Conservation (phyloP, 2,888 invertebrate genomes). For the Thelaira solivaga region DNA sequence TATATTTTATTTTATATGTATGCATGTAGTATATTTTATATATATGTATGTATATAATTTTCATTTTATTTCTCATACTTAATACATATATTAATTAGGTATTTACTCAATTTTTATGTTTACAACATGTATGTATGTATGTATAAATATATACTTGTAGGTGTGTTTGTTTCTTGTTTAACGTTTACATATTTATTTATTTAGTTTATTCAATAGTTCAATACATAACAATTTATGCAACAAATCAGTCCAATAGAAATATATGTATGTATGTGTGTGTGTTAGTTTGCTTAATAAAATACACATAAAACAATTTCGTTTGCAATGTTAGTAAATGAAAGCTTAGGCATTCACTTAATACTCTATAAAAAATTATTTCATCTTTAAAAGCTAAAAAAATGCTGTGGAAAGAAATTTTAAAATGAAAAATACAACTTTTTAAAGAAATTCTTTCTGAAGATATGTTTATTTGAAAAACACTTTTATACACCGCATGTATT, state of each 20-base stretch:
- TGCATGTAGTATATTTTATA: no score
- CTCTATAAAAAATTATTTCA: background rate
- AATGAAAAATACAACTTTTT: background rate
- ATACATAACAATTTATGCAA: conserved; percentile 60
- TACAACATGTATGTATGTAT: conserved; percentile 53
- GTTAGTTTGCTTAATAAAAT: conserved; percentile 17
- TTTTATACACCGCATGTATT: background rate
- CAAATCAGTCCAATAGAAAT: conserved; percentile 61
- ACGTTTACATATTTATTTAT: conserved; percentile 4
- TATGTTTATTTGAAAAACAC: no score
- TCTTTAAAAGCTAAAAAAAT: background rate
- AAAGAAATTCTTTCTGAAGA: background rate
- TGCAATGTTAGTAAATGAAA: background rate
- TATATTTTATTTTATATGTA: no score
- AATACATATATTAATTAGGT: conserved; percentile 1
- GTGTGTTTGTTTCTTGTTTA: conserved; percentile 11
- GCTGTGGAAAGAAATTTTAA: background rate
- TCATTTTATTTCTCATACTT: background rate
- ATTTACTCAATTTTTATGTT: conserved; percentile 36
- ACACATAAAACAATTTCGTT: conserved; percentile 3
- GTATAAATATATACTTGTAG: no score
- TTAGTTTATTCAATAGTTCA: conserved; percentile 37
- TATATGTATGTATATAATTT: no score
- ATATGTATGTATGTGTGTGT: conserved; percentile 26
- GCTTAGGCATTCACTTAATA: background rate